phyloP scores from a whole-genome alignment of 2,797 vertebrate species.

The Sphaeramia orbicularis region DNA sequence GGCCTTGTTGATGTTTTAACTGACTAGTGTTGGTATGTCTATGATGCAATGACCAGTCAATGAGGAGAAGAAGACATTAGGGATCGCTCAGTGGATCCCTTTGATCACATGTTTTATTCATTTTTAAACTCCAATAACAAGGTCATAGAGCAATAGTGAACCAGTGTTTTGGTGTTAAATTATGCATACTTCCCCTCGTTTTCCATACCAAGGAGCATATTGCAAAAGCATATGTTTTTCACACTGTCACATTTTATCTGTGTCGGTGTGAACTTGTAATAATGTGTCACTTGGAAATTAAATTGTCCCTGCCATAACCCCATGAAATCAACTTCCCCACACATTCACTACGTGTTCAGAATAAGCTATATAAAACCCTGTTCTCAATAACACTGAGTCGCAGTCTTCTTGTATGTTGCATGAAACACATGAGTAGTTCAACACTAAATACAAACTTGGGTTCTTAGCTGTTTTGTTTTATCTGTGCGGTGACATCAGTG shows the following conservation, averaged over 20 bases:
- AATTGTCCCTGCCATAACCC: slow-evolving; percentile 34
- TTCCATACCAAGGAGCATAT: slow-evolving; percentile 41
- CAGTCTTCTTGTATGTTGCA: slow-evolving; percentile 20
- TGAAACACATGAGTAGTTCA: neutral
- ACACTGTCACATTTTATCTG: slow-evolving; percentile 38
- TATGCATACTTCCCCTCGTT: slow-evolving; percentile 35
- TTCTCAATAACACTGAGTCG: slow-evolving; percentile 36
- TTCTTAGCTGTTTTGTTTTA: slow-evolving; percentile 56
- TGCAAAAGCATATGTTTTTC: slow-evolving; percentile 39
- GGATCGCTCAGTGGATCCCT: slow-evolving; percentile 23
- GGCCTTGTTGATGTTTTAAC: slow-evolving; percentile 48
- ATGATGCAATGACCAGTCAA: slow-evolving; percentile 8
- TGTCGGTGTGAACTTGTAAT: slow-evolving; percentile 64
- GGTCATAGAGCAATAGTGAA: slow-evolving; percentile 58
- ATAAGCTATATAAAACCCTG: slow-evolving; percentile 59
- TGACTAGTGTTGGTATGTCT: slow-evolving; percentile 8
- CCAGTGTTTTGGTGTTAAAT: slow-evolving; percentile 60
- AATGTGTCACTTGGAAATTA: slow-evolving; percentile 57
- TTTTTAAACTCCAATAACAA: slow-evolving; percentile 44
- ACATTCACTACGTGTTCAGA: slow-evolving; percentile 49
- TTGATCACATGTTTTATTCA: slow-evolving; percentile 39
- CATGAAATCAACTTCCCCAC: slow-evolving; percentile 33
- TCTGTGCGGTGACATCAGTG: slow-evolving; percentile 76
- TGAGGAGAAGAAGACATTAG: slow-evolving; percentile 7
- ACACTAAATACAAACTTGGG: slow-evolving; percentile 12